These are phyloP conservation scores for Phrynosoma blainvillii DNA, from an alignment of 2,113 vertebrate genomes.

Conservation along the genomic window DNA sequence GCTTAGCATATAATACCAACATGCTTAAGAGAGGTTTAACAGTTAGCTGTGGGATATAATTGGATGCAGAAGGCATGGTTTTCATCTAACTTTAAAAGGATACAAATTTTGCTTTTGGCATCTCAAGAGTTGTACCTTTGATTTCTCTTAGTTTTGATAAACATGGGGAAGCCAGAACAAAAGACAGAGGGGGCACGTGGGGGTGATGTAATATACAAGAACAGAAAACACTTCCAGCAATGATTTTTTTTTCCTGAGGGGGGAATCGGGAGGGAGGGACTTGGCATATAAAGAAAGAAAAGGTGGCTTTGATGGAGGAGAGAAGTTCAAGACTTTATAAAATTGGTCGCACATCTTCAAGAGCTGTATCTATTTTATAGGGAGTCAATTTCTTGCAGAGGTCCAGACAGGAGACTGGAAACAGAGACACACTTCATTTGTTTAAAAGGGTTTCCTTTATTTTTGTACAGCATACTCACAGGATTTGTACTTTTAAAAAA, in stretches of 20 bases:
- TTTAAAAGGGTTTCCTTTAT: slow-evolving; percentile 73
- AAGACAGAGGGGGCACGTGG: slow-evolving; percentile 75
- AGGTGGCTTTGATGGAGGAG: slow-evolving; percentile 84
- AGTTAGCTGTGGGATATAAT: slow-evolving; percentile 63
- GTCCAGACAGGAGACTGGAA: slow-evolving; percentile 75
- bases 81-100: slow-evolving; percentile 67
- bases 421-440: slow-evolving; percentile 77
- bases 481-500: slow-evolving; percentile 66
- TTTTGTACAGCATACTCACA: slow-evolving; percentile 74
- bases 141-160: slow-evolving; percentile 80
- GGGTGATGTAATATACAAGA: slow-evolving; percentile 76
- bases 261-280: slow-evolving; percentile 64
- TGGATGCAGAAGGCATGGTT: slow-evolving; percentile 62
- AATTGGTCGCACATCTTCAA: slow-evolving; percentile 80
- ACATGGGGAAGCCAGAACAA: slow-evolving; percentile 80
- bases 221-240: slow-evolving; percentile 76
- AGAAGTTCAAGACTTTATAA: slow-evolving; percentile 81
- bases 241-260: slow-evolving; percentile 18
- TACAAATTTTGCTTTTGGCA: slow-evolving; percentile 71
- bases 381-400: slow-evolving; percentile 72
- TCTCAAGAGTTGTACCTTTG: slow-evolving; percentile 72
- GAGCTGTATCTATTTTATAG: slow-evolving; percentile 76
- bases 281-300: slow-evolving; percentile 84
- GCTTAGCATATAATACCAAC: slow-evolving; percentile 47
- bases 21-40: slow-evolving; percentile 46